Base-by-base conservation (phyloP, 2,888 invertebrate genomes). In the Nomada goodeniana region DNA sequence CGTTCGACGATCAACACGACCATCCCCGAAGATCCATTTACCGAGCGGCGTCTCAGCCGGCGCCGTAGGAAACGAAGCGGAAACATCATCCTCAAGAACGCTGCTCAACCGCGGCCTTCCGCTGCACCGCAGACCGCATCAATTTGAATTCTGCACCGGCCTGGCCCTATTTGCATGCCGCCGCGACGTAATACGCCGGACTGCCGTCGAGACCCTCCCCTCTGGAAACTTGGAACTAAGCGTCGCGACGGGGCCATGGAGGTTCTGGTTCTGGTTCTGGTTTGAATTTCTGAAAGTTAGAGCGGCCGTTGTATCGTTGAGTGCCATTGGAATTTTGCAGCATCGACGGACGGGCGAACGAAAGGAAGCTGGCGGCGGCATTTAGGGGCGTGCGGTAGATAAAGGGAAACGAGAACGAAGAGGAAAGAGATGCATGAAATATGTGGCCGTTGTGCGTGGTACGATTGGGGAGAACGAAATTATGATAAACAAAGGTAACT, bases 101-200 rank as follows among this genome's bases (percentile, higher is more conserved):
- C 0, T n/a, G 42, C 26, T 67, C 29, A 11, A 29, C 53, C 60
- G 61, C 60, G 70, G 55, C 55, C 50, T 44, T 53, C 20, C 53
- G 44, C 50, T 47, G 70, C 71, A 26, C 59, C 76, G 10, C 26
- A 60, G 44, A 64, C 75, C 63, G 57, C 63, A 55, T 60, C 59
- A 64, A 76, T 80, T 72, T 72, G 63, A 82, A 82, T 80, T 76
- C 67, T 67, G 71, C 71, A 61, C 50, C 65, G 55, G n/a, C 50
- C 42, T 11, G 42, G 29, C 52, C 61, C 47, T 71, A 63, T 77
- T 84, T 65, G 53, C 44, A 67, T 55, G 50, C 13, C 13, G 20
- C 57, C 18, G 9, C 42, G 23, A 23, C 47, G 26, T 23, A 60
- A 73, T 29, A 55, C 47, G 36, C 36, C 13, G 61, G 61, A 55